Conservation (phyloP, 2,113 vertebrate genomes). For the Stigmatopora argus region DNA sequence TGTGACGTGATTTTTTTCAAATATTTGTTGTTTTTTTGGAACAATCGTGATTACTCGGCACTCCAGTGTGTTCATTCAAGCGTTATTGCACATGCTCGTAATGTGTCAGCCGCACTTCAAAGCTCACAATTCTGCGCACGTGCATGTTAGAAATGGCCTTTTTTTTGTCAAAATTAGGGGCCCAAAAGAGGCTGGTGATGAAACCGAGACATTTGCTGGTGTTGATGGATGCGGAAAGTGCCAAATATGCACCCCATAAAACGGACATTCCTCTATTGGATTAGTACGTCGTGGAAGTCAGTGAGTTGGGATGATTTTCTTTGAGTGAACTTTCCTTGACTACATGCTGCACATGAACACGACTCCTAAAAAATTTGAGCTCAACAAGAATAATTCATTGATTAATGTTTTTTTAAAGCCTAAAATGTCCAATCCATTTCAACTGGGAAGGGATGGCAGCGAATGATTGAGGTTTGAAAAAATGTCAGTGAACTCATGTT, state of each 20-base stretch:
- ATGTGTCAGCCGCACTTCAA: neutral
- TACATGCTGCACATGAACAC: constrained; percentile 12
- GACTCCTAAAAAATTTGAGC: neutral
- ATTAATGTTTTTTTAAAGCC: neutral
- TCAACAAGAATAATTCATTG: neutral
- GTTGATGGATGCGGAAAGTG: constrained; percentile 35
- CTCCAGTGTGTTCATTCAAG: constrained; percentile 50
- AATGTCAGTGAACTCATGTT: too few relatives aligned
- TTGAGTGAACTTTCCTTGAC: constrained; percentile 36
- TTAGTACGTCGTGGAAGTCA: constrained; percentile 40
- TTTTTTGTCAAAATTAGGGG: neutral
- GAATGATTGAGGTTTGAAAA: too few relatives aligned
- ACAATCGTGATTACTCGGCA: constrained; percentile 56
- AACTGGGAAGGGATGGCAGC: too few relatives aligned
- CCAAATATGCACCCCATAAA: neutral
- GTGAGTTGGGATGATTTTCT: constrained; percentile 32
- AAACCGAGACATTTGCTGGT: constrained; percentile 41
- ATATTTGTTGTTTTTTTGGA: constrained; percentile 9
- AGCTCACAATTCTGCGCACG: neutral
- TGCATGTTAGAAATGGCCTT: neutral
- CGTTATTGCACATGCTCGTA: constrained; percentile 72
- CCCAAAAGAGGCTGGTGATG: constrained; percentile 22
- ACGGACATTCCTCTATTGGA: constrained; percentile 35
- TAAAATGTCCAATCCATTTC: too few relatives aligned
- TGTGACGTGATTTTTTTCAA: neutral